Conservation (phyloP, 2,888 invertebrate genomes). For the Holacanthella duospinosa region DNA sequence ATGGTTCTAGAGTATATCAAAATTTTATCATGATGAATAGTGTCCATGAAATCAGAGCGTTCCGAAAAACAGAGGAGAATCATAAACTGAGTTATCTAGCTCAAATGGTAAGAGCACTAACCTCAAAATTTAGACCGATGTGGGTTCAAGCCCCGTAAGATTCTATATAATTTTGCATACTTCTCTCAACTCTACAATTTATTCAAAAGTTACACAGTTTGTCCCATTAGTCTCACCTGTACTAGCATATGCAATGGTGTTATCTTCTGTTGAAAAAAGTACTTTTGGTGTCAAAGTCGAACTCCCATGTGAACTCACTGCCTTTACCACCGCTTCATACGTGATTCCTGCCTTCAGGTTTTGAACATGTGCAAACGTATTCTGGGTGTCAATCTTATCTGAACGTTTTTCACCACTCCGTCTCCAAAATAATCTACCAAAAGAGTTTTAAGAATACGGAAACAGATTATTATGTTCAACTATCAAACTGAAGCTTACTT, state of each 20-base stretch:
- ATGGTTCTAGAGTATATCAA: no score
- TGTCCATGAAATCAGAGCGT: no score
- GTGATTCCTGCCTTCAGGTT: slow-evolving; percentile 60
- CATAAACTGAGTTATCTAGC: no score
- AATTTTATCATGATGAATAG: no score
- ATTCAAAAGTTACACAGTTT: no score
- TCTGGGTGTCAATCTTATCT: slow-evolving; percentile 60
- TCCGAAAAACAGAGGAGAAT: no score
- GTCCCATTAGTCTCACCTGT: slow-evolving; percentile 40
- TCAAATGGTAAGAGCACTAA: not conserved
- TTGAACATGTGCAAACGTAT: slow-evolving; percentile 58
- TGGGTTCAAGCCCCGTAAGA: not conserved
- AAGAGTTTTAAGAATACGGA: no score
- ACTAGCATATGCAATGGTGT: slow-evolving; percentile 57
- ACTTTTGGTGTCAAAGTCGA: slow-evolving; percentile 63
- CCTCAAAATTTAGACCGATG: not conserved
- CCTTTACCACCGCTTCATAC: slow-evolving; percentile 72
- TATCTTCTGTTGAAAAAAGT: slow-evolving; percentile 59
- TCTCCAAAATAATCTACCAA: slow-evolving; percentile 66
- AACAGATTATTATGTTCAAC: no score
- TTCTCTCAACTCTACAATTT: no score
- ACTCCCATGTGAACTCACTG: slow-evolving; percentile 66
- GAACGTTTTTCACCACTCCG: slow-evolving; percentile 52
- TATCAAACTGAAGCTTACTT: slow-evolving; percentile 39
- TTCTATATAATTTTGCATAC: not conserved